phyloP scores from a whole-genome alignment of 2,888 invertebrate genomes.

The Nipponacmea schrenckii region DNA sequence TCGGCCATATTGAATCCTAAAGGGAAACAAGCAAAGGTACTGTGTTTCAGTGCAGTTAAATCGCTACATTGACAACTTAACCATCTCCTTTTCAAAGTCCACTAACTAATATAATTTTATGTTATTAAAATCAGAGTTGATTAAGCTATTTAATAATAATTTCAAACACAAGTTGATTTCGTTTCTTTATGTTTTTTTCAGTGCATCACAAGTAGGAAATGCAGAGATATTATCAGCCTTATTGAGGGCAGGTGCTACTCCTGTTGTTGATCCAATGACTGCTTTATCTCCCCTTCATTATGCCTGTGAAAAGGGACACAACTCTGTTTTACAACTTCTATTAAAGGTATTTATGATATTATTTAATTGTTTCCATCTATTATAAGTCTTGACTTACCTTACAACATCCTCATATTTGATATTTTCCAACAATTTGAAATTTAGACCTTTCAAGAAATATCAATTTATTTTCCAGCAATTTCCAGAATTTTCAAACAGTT shows the following conservation, averaged over 20 bases:
- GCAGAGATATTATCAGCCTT: slow-evolving; percentile 38
- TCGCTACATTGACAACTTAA: too few relatives aligned
- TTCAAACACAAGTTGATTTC: background rate
- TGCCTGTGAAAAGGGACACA: slow-evolving; percentile 86
- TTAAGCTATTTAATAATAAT: too few relatives aligned
- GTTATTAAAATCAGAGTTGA: too few relatives aligned
- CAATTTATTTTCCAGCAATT: slow-evolving; percentile 73
- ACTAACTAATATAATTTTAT: background rate
- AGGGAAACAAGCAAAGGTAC: too few relatives aligned
- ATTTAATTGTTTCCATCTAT: too few relatives aligned
- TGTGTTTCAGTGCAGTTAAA: too few relatives aligned
- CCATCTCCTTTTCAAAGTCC: too few relatives aligned
- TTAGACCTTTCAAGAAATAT: too few relatives aligned
- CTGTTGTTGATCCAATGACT: slow-evolving; percentile 31
- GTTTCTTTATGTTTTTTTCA: slow-evolving; percentile 22
- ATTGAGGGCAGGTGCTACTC: slow-evolving; percentile 37
- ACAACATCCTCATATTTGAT: too few relatives aligned
- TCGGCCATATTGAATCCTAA: too few relatives aligned
- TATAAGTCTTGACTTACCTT: too few relatives aligned
- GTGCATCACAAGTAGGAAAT: slow-evolving; percentile 44
- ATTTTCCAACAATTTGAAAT: too few relatives aligned
- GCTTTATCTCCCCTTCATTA: slow-evolving; percentile 72
- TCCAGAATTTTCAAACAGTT: slow-evolving; percentile 84
- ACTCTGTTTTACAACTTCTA: slow-evolving; percentile 80
- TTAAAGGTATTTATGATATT: slow-evolving; percentile 71